These are phyloP conservation scores for Cerastis leucographa DNA, from an alignment of 2,888 invertebrate genomes.

Conservation along the genomic window DNA sequence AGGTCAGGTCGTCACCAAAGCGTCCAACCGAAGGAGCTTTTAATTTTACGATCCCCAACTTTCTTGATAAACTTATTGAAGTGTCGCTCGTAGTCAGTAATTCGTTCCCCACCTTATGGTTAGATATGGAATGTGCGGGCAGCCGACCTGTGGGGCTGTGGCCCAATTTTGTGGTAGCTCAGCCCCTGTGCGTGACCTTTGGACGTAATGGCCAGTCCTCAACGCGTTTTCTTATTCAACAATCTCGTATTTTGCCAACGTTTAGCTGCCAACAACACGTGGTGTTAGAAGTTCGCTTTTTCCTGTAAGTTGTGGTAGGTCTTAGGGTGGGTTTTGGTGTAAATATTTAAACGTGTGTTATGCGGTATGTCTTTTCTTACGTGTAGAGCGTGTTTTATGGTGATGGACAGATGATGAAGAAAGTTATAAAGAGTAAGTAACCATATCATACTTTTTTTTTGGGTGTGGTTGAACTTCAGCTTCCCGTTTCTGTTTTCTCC, in stretches of 20 bases:
- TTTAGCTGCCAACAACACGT: conserved; percentile 63
- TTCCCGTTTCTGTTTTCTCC: neutral
- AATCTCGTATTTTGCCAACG: conserved; percentile 66
- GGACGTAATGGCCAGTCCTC: conserved; percentile 64
- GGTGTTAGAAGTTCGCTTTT: conserved; percentile 44
- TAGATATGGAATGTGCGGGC: conserved; percentile 72
- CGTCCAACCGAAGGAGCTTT: conserved; percentile 44
- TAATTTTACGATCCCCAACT: conserved; percentile 68
- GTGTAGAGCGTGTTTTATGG: neutral
- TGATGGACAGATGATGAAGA: neutral
- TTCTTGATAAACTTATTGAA: conserved; percentile 74
- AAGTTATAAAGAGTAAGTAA: neutral
- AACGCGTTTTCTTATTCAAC: conserved; percentile 67
- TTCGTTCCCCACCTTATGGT: conserved; percentile 66
- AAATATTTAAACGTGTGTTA: conserved; percentile 33
- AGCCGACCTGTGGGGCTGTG: conserved; percentile 64
- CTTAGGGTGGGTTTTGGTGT: conserved; percentile 14
- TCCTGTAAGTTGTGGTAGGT: conserved; percentile 1
- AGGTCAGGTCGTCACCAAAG: conserved; percentile 31
- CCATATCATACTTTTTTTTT: neutral
- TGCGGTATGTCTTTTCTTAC: neutral
- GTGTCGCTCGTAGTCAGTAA: conserved; percentile 67
- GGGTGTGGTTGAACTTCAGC: neutral
- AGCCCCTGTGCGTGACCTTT: conserved; percentile 70
- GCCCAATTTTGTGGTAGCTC: conserved; percentile 66